phyloP scores from a whole-genome alignment of 2,113 vertebrate genomes.

The Theristicus caerulescens region DNA sequence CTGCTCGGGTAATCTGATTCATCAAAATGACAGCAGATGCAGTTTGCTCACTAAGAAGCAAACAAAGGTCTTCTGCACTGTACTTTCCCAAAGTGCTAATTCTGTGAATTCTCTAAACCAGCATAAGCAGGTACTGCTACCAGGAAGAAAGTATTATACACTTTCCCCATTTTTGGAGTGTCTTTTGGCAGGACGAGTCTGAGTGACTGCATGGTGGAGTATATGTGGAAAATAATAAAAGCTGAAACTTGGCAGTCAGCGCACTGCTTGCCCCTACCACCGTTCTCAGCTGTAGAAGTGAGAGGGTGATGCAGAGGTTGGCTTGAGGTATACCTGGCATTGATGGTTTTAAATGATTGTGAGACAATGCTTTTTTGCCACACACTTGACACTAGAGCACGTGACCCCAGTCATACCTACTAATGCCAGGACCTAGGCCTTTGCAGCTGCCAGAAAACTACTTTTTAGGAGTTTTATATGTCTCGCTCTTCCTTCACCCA shows the following conservation, averaged over 20 bases:
- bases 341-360: not conserved
- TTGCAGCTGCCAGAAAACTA: not conserved
- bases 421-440: not conserved
- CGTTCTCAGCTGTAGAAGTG: not conserved
- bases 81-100: not conserved
- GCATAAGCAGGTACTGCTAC: not conserved
- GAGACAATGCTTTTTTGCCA: not conserved
- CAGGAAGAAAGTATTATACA: not conserved
- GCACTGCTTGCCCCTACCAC: not conserved
- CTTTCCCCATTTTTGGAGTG: not conserved
- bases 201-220: not conserved
- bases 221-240: not conserved
- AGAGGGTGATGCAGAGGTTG: not conserved
- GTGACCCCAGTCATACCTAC: not conserved
- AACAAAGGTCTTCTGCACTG: not conserved
- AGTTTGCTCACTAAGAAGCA: not conserved
- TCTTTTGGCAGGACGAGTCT: not conserved
- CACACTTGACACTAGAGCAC: not conserved
- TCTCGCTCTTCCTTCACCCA: not conserved
- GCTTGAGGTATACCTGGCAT: not conserved
- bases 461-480: not conserved
- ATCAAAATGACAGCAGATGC: not conserved
- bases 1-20: not conserved
- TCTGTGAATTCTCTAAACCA: not conserved
- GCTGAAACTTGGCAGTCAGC: not conserved